Evolutionary conservation across 1,140 invertebrate species (phyloP).

Genomic region (Rhagoletis zephyria): DNA sequence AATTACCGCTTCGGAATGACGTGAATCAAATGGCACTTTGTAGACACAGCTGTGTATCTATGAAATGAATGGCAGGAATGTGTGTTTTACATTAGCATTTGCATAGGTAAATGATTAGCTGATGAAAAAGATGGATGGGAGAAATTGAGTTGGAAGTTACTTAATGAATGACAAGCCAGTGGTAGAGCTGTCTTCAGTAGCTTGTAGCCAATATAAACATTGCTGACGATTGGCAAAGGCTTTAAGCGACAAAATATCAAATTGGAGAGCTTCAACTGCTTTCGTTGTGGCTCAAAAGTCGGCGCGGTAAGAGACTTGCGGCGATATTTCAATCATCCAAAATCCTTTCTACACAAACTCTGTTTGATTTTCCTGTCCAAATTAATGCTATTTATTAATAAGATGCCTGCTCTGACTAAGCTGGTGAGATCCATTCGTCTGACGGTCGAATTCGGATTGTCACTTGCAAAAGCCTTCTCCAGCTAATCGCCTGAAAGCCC

Average conservation of each 20-base stretch:
- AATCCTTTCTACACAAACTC: no score
- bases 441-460: no score
- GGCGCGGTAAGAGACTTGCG: no score
- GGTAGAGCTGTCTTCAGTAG: neutral
- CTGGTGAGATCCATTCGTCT: no score
- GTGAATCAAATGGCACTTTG: neutral
- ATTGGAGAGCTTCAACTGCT: neutral
- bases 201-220: neutral
- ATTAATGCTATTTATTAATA: no score
- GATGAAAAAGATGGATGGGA: neutral
- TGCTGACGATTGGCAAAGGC: neutral
- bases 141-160: neutral
- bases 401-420: no score
- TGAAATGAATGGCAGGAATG: neutral
- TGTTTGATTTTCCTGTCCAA: no score
- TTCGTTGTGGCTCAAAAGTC: no score
- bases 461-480: no score
- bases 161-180: neutral
- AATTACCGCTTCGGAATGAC: slow-evolving; percentile 43
- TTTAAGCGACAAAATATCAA: no score
- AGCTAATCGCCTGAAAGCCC: no score
- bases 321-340: no score
- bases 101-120: neutral
- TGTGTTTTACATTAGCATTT: neutral
- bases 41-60: neutral